Evolutionary conservation across 2,113 vertebrate species (phyloP).

Genomic region (Dicerorhinus sumatrensis): DNA sequence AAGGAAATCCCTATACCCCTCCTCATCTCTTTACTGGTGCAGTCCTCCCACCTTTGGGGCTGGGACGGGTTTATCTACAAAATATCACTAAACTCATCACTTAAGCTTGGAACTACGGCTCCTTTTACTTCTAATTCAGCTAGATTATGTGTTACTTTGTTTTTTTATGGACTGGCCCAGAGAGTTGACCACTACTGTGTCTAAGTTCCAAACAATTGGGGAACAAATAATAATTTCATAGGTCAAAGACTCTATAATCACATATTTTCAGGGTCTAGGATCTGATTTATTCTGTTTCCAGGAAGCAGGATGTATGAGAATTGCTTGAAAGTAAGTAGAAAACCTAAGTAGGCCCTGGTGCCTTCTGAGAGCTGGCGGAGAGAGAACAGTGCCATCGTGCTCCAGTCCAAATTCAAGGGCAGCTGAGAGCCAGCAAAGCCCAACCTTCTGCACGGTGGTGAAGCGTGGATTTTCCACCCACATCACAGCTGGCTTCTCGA

Average conservation of each 20-base stretch:
- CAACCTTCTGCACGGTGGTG: not conserved
- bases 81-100: not conserved
- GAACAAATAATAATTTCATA: not conserved
- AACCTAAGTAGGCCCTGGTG: not conserved
- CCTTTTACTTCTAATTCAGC: not conserved
- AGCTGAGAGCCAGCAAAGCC: not conserved
- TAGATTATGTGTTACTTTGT: not conserved
- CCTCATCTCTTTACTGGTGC: not conserved
- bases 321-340: not conserved
- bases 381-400: not conserved
- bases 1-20: not conserved
- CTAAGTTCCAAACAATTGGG: not conserved
- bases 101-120: not conserved
- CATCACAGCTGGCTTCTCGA: slow-evolving; percentile 56
- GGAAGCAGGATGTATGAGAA: not conserved
- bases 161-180: not conserved
- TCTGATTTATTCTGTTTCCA: slow-evolving; percentile 33
- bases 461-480: slow-evolving; percentile 54
- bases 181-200: not conserved
- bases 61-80: not conserved
- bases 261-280: not conserved
- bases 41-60: not conserved
- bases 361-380: slow-evolving; percentile 25
- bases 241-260: not conserved
- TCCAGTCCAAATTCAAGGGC: slow-evolving; percentile 7